phyloP scores from a whole-genome alignment of 1,140 invertebrate species.

The Lordiphosa clarofinis region DNA sequence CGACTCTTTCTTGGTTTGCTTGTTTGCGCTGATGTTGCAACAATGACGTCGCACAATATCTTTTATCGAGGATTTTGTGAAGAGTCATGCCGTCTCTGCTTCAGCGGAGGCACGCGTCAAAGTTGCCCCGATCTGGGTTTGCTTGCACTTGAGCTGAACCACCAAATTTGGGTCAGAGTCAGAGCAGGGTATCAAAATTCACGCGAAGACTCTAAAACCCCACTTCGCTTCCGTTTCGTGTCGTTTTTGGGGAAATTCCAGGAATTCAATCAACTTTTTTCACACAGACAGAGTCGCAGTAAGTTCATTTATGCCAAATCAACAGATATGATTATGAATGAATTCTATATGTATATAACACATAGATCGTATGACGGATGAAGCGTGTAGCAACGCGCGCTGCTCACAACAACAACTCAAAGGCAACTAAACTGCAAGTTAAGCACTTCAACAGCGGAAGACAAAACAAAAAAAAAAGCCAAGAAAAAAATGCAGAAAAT shows the following conservation, averaged over 20 bases:
- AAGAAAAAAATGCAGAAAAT: constrained; percentile 42
- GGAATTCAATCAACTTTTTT: constrained; percentile 61
- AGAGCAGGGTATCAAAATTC: constrained; percentile 25
- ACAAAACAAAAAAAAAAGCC: constrained; percentile 12
- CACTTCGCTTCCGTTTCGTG: constrained; percentile 57
- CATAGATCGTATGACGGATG: constrained; percentile 40
- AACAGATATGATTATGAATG: constrained; percentile 55
- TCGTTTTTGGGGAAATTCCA: constrained; percentile 50
- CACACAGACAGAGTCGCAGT: constrained; percentile 42
- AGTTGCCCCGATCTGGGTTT: constrained; percentile 26
- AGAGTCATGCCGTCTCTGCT: constrained; percentile 45
- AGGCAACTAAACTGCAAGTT: constrained; percentile 59
- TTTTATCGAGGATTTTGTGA: constrained; percentile 15
- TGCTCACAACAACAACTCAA: constrained; percentile 44
- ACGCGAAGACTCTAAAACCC: constrained; percentile 21
- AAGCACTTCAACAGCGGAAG: constrained; percentile 53
- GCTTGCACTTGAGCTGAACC: constrained; percentile 3
- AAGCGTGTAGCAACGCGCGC: constrained; percentile 50
- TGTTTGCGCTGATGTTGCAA: constrained; percentile 75
- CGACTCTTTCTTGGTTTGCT: constrained; percentile 45
- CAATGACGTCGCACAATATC: constrained; percentile 64
- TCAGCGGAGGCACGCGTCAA: constrained; percentile 69
- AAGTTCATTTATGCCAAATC: constrained; percentile 36
- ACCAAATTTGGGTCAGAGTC: constrained; percentile 23
- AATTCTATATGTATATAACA: constrained; percentile 20